Base-by-base conservation (phyloP, 2,888 invertebrate genomes). In the Rhagophthalmus giganteus region DNA sequence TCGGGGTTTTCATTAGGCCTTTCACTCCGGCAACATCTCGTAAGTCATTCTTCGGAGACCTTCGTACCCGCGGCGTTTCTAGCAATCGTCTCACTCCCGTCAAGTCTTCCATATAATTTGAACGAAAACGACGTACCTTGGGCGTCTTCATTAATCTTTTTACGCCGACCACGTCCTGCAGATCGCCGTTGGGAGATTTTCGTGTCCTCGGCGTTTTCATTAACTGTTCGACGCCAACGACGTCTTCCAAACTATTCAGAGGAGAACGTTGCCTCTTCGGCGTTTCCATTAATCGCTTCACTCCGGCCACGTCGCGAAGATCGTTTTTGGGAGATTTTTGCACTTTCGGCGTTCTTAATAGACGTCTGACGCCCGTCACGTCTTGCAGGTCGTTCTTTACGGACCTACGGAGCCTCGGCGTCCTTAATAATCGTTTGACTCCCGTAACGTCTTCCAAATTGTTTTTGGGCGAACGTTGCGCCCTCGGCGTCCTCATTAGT, bases 361-460 rank as follows among this genome's bases (percentile, higher is more conserved):
- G 20, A 31, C 47, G 31, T 45, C 57, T 77, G 1, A 77, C 67
- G 35, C 74, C 69, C 2, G 37, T 48, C 2, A 75, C 69, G 40
- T 46, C 31, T 1, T 12, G 37, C 2, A 46, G 20, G 13, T 30
- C 28, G 9, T 38, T 38, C 2, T n/a, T 11, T 8, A 39, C 38
- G 6, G 30, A 15, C 9, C 28, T 13, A 1, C n/a, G 66, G 14
- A 24, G 58, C 26, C 30, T 46, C 1, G 59, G 60, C 8, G 58
- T 61, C 6, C 51, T 58, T 38, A 73, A 67, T 1, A 72, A 38
- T 26, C 49, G 57, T 65, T 73, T 76, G 0, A 77, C 74, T 1
- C 78, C 77, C 0, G 72, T 70, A 0, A 77, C 73, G 30, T 77
- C 68, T 9, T 63, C 61, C 13, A 73, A 58, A 50, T 74, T 72